Percentiles rank a stretch among this genome's conserved stretches.
Evolutionary conservation across 2,797 vertebrate species (phyloP).

Genomic region (Eutrigla gurnardus): DNA sequence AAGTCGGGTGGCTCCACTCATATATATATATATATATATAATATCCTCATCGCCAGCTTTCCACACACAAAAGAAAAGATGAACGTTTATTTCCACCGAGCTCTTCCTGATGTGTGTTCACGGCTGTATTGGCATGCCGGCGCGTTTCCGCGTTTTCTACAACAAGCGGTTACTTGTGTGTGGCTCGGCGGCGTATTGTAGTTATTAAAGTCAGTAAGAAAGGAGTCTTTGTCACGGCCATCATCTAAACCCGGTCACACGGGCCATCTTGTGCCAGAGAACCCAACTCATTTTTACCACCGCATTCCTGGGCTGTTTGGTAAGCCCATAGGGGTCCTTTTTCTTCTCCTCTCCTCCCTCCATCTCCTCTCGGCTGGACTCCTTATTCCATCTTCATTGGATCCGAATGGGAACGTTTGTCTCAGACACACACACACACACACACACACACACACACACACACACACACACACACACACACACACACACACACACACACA

Average conservation of each 20-base stretch:
- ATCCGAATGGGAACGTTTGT: constrained; percentile 57
- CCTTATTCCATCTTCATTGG: constrained; percentile 68
- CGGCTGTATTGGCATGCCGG: constrained; percentile 25
- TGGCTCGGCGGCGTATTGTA: constrained; percentile 67
- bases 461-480: neutral
- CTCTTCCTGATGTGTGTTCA: constrained; percentile 1
- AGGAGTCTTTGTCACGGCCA: constrained; percentile 87
- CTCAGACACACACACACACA: constrained; percentile 20
- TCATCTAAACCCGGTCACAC: constrained; percentile 85
- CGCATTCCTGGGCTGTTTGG: constrained; percentile 83
- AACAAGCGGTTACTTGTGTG: constrained; percentile 81
- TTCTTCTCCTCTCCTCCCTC: constrained; percentile 32
- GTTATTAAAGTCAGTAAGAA: constrained; percentile 86
- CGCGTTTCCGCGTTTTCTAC: constrained; percentile 57
- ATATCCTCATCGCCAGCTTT: constrained; percentile 3
- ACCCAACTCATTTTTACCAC: constrained; percentile 82
- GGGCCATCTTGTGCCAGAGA: constrained; percentile 85
- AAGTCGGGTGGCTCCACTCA: neutral
- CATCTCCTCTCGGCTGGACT: constrained; percentile 61
- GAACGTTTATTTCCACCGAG: constrained; percentile 30
- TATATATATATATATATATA: no score
- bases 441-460: no score
- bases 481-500: neutral
- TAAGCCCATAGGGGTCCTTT: constrained; percentile 76
- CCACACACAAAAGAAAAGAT: neutral